These are phyloP conservation scores for Lepidurus arcticus DNA, from an alignment of 1,140 invertebrate genomes.

Conservation along the genomic window DNA sequence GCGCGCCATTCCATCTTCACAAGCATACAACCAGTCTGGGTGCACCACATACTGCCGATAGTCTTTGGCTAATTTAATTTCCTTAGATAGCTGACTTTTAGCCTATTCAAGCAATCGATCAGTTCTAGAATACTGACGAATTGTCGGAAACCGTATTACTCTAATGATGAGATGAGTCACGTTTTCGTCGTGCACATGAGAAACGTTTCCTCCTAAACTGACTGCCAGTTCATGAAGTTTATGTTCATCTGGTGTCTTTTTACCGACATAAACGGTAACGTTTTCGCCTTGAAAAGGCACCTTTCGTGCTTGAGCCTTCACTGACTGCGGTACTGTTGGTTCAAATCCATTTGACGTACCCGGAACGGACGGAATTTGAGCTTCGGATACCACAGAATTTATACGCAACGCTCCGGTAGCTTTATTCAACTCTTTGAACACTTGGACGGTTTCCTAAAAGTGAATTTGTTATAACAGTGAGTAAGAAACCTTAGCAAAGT, in stretches of 20 bases:
- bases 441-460: neutral
- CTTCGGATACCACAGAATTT: neutral
- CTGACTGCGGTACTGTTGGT: constrained; percentile 15
- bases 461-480: neutral
- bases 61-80: constrained; percentile 44
- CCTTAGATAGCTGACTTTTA: constrained; percentile 45
- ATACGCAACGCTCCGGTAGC: neutral
- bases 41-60: constrained; percentile 45
- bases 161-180: constrained; percentile 48
- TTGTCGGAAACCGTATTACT: constrained; percentile 34
- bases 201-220: constrained; percentile 44
- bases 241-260: neutral
- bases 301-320: constrained; percentile 11
- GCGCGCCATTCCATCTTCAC: constrained; percentile 42
- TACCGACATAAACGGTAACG: neutral
- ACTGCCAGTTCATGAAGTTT: constrained; percentile 44
- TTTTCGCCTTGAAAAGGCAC: neutral
- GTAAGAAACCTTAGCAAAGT: neutral
- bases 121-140: neutral
- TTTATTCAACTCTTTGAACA: neutral
- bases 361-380: neutral
- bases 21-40: constrained; percentile 46
- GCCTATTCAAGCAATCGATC: constrained; percentile 35
- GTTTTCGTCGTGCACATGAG: constrained; percentile 43
- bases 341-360: neutral